phyloP scores from a whole-genome alignment of 2,888 invertebrate species.

The Cryptocephalus primarius region DNA sequence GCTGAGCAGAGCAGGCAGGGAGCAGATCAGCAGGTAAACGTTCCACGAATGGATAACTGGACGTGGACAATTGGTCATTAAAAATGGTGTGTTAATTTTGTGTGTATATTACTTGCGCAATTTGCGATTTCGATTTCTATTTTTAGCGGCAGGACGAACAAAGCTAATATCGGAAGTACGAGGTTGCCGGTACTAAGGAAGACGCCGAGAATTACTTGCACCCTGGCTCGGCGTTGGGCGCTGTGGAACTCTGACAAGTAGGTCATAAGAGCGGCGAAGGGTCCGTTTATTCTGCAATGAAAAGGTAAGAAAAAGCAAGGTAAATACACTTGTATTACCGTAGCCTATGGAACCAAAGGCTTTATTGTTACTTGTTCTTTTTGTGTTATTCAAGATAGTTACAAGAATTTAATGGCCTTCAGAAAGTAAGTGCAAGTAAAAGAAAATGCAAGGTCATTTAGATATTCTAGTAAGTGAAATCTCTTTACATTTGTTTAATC shows the following conservation, averaged over 20 bases:
- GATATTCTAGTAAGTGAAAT: too few species aligned
- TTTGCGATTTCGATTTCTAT: conserved; percentile 13
- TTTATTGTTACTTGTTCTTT: too few species aligned
- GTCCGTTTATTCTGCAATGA: conserved; percentile 51
- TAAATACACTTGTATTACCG: too few species aligned
- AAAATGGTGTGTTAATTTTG: too few species aligned
- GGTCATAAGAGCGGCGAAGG: conserved; percentile 60
- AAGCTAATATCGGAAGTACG: conserved; percentile 58
- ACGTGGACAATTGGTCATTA: neutral
- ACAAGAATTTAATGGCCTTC: too few species aligned
- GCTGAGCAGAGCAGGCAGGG: conserved; percentile 55
- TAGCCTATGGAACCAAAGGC: too few species aligned
- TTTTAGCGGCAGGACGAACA: conserved; percentile 54
- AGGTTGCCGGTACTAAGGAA: conserved; percentile 54
- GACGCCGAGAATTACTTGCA: conserved; percentile 55
- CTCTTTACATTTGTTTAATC: too few species aligned
- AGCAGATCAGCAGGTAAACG: conserved; percentile 45
- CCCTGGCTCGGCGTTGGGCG: conserved; percentile 49
- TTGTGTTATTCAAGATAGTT: too few species aligned
- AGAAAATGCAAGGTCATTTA: too few species aligned
- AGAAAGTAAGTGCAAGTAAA: too few species aligned
- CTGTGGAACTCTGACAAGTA: conserved; percentile 67
- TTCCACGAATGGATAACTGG: conserved; percentile 50
- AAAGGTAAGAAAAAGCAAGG: neutral
- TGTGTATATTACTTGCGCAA: conserved; percentile 3